Base-by-base conservation (phyloP, 2,797 vertebrate genomes). In the Xenopus petersii region DNA sequence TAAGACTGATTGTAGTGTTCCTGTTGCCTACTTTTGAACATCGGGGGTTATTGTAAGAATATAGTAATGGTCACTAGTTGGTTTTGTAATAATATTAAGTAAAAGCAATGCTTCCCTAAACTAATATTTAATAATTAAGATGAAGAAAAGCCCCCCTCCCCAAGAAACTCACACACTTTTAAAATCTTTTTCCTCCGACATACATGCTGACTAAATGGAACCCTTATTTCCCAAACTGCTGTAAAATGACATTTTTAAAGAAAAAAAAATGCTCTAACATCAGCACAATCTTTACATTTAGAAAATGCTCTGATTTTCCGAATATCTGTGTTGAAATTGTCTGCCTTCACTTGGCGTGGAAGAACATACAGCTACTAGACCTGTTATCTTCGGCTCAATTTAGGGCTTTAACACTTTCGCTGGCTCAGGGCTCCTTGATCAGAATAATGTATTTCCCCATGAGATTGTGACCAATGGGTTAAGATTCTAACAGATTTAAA, bases 401-500 rank as follows among this genome's bases (percentile, higher is more conserved):
- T 21, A 42, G 48, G 51, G 58, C 36, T 58, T 68, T 77, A 77
- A 72, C 60, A 46, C 64, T 49, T 77, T 73, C 15, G 11, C 24
- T 48, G n/a, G 12, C 21, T 42, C 49, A 62, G 21, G 11, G 51
- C 12, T 8, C 12, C 26, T 49, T 13, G 67, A 46, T 65, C 46
- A 13, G 17, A 10, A 12, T 60, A 61, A 56, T 61, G 13, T 15
- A 3, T 30, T 12, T 3, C 30, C 51, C 47, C 26, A 17, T 68
- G 30, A 16, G 60, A 56, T 79, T 86, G 84, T 79, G 86, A 82
- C 80, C 81, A 77, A 81, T 81, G 83, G 81, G 67, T 85, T 83
- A 89, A 88, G 82, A 76, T 84, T 85, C 80, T 84, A 81, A 85
- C 79, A 81, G 81, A 85, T 82, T 86, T 81, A 81, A 81, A 84